Evolutionary conservation across 2,888 invertebrate genomes (phyloP), one percentile per base, ranked within the genome.

Genomic region (Chouioia cunea): DNA sequence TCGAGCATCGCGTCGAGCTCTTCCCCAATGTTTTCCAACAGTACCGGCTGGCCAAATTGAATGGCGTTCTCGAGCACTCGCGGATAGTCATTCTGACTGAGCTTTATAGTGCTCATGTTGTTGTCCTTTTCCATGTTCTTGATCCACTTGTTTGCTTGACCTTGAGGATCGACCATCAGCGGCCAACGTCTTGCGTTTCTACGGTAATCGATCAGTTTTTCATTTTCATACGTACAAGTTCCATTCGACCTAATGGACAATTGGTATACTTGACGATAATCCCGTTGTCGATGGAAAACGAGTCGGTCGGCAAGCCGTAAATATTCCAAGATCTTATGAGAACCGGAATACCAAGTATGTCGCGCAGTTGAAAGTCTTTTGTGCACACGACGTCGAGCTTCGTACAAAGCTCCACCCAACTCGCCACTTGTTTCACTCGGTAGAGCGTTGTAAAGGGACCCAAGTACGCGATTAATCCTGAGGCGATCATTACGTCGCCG

Each of bases 151-250:
- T 96, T 96, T 0, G 97, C 97, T 84, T 97, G 96, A 0, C 94
- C 94, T 82, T 98, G 97, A 0, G 97, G 97, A 87, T 98, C 97
- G 78, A 98, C 96, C 93, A 97, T 93, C 18, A 98, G 87, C 0
- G 97, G 95, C 93, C 96, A 97, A 65, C 97, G 90, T 54, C 95
- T n/a, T n/a, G 90, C 0, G 97, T 94, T 80, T 95, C n/a, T n/a
- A n/a, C n/a, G n/a, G n/a, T n/a, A n/a, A n/a, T n/a, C n/a, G n/a
- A n/a, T n/a, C n/a, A n/a, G n/a, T n/a, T n/a, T n/a, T n/a, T n/a
- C n/a, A n/a, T n/a, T n/a, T n/a, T n/a, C n/a, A n/a, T n/a, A n/a
- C n/a, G n/a, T n/a, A n/a, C n/a, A n/a, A n/a, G n/a, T n/a, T n/a
- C n/a, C n/a, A n/a, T n/a, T n/a, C n/a, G n/a, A n/a, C n/a, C n/a